Percentiles rank a stretch among this genome's conserved stretches.
Conservation (phyloP, 1,140 invertebrate genomes). For the Drosophila albomicans region DNA sequence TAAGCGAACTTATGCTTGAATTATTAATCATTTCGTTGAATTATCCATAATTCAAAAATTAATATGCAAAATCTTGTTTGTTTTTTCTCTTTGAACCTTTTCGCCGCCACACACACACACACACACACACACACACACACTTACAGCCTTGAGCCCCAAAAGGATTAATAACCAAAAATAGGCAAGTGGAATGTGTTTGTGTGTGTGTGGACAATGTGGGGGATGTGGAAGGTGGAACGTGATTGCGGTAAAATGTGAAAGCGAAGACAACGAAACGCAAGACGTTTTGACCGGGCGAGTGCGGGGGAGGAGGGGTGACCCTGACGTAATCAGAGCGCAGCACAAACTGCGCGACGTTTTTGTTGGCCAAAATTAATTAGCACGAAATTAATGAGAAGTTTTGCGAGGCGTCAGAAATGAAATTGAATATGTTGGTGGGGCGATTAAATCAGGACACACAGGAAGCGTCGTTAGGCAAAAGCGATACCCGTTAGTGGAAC, state of each 20-base stretch:
- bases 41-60: conserved; percentile 9
- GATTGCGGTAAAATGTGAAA: neutral
- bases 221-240: neutral
- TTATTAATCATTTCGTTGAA: neutral
- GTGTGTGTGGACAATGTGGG: neutral
- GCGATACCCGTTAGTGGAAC: conserved; percentile 4
- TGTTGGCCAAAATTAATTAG: conserved; percentile 57
- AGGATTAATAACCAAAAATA: conserved; percentile 60
- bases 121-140: too few relatives aligned
- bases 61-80: conserved; percentile 1
- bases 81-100: neutral
- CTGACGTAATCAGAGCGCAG: conserved; percentile 55
- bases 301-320: conserved; percentile 11
- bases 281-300: too few relatives aligned
- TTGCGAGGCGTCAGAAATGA: conserved; percentile 46
- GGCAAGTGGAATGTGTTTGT: neutral
- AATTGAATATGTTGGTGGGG: conserved; percentile 45
- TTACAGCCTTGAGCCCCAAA: neutral
- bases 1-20: neutral
- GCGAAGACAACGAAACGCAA: neutral
- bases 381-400: conserved; percentile 48
- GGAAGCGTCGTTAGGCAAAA: conserved; percentile 11
- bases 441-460: conserved; percentile 48
- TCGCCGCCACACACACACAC: too few relatives aligned
- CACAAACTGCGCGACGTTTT: conserved; percentile 4